Evolutionary conservation across 2,797 vertebrate genomes (phyloP), one percentile per base, ranked within the genome.

Genomic region (Enteromius paludinosus): DNA sequence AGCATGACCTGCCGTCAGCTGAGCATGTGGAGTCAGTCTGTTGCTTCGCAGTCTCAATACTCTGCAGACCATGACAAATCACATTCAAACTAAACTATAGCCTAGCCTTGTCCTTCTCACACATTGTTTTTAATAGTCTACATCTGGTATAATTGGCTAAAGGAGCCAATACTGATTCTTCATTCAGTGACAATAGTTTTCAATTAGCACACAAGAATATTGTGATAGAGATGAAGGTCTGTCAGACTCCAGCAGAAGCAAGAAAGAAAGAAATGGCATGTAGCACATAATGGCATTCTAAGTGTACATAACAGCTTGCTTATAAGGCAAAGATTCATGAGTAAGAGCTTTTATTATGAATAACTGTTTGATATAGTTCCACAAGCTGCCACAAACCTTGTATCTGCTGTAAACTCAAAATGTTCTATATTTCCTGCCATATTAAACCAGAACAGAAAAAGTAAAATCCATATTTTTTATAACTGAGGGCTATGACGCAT

Each of bases 1-100:
- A 72, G 79, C 41, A 72, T 64, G 38, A 70, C 66, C 66, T 61
- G 52, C 47, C 68, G 64, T 79, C 64, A 79, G 33, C 41, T 52
- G 64, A n/a, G 20, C 10, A 70, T 23, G 66, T 71, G 14, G 56
- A 54, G 59, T 81, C 18, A 62, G 52, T 49, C 18, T 52, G 56
- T 61, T 49, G 28, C 64, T 59, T 79, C 41, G 12, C 9, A 59
- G 78, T 17, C 10, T 35, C 25, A 71, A 28, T 25, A 25, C 15
- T 59, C n/a, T 41, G n/a, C 64, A 43, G 52, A 79, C 52, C 25
- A 30, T 47, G 25, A 45, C 25, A 80, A 45, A 61, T 30, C 30
- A 78, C 45, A 54, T 35, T 78, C 33, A 68, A 79, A 56, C 65
- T 79, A 28, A 79, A 41, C 30, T 41, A 38, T 66, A 20, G 35